Evolutionary conservation across 1,140 invertebrate genomes (phyloP).

Genomic region (Calephelis nemesis): DNA sequence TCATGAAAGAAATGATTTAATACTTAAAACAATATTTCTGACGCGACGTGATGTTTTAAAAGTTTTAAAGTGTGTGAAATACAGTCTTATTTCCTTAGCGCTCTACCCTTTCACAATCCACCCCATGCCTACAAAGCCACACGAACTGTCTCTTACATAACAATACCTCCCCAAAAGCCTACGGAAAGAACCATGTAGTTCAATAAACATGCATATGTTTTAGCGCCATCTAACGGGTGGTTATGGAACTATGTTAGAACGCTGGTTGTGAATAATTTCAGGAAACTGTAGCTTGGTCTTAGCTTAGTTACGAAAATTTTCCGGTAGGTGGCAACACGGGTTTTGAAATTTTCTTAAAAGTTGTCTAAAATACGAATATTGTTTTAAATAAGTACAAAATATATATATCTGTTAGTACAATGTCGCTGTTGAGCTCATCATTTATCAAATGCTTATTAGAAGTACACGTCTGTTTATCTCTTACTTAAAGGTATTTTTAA

Average conservation of each 20-base stretch:
- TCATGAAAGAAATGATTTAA: neutral
- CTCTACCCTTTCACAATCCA: constrained; percentile 62
- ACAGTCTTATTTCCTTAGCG: constrained; percentile 21
- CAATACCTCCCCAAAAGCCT: constrained; percentile 43
- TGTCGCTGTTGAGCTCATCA: too few relatives aligned
- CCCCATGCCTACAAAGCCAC: constrained; percentile 63
- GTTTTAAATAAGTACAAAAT: too few relatives aligned
- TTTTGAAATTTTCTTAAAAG: neutral
- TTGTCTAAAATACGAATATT: too few relatives aligned
- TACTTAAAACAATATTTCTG: neutral
- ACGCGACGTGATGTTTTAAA: neutral
- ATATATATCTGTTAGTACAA: too few relatives aligned
- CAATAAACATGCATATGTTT: constrained; percentile 54
- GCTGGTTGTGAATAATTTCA: constrained; percentile 30
- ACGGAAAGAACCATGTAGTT: constrained; percentile 55
- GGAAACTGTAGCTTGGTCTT: constrained; percentile 17
- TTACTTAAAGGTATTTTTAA: too few relatives aligned
- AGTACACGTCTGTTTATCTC: too few relatives aligned
- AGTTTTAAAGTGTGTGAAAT: constrained; percentile 3
- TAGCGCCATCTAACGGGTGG: constrained; percentile 67
- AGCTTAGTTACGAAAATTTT: neutral
- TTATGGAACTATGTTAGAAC: constrained; percentile 30
- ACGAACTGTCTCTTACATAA: constrained; percentile 73
- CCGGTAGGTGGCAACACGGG: constrained; percentile 33
- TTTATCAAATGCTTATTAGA: too few relatives aligned